A percentile compares a stretch with the other conserved stretches of the same genome.
Conservation (phyloP, 2,888 invertebrate species). For the Elegia similella region DNA sequence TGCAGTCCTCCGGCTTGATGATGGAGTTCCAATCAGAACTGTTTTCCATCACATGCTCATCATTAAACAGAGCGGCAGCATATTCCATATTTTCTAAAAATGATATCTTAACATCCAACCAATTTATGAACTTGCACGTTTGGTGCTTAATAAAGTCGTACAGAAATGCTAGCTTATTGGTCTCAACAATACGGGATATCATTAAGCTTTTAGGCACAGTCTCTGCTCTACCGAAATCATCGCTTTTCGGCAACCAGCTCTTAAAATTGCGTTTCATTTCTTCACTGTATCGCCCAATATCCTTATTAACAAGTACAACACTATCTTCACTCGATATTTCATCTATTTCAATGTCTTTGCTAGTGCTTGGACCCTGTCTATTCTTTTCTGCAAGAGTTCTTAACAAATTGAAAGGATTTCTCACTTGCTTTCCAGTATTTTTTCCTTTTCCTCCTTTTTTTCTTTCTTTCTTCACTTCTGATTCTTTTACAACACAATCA, state of each 20-base stretch:
- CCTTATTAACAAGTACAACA: neutral
- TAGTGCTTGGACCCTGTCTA: slow-evolving; percentile 22
- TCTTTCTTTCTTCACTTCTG: slow-evolving; percentile 24
- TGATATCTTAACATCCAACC: slow-evolving; percentile 60
- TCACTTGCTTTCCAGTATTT: slow-evolving; percentile 45
- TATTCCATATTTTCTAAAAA: slow-evolving; percentile 52
- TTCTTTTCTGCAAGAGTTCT: slow-evolving; percentile 49
- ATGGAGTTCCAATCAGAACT: slow-evolving; percentile 41
- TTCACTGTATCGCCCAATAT: slow-evolving; percentile 28
- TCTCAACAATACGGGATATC: slow-evolving; percentile 35
- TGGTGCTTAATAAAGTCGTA: slow-evolving; percentile 52
- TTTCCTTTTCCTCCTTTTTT: neutral
- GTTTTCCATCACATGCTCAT: slow-evolving; percentile 28
- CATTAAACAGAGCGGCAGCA: slow-evolving; percentile 41
- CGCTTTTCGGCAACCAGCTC: slow-evolving; percentile 52
- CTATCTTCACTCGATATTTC: slow-evolving; percentile 21
- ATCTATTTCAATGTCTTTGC: slow-evolving; percentile 14
- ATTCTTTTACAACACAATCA: slow-evolving; percentile 45
- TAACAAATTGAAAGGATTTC: slow-evolving; percentile 64
- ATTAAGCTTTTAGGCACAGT: slow-evolving; percentile 35
- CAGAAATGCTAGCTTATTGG: slow-evolving; percentile 47
- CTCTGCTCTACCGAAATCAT: slow-evolving; percentile 64
- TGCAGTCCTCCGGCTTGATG: slow-evolving; percentile 52
- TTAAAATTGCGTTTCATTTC: slow-evolving; percentile 38
- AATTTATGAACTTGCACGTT: slow-evolving; percentile 42